Evolutionary conservation across 1,140 invertebrate genomes (phyloP).

Genomic region (Contarinia nasturtii): DNA sequence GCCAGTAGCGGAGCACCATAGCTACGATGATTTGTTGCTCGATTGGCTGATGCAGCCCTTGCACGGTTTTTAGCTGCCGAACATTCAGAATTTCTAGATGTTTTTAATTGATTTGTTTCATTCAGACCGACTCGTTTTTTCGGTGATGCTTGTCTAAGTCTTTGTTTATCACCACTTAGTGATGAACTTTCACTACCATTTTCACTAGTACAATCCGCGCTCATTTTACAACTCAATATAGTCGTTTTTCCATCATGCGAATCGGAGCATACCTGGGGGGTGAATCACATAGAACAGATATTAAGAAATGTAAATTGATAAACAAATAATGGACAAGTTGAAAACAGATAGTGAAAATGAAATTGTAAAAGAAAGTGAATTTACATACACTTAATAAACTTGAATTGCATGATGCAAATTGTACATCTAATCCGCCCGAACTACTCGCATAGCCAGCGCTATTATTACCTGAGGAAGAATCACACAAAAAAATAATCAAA

Average conservation of each 20-base stretch:
- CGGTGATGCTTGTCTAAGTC: slow-evolving; percentile 8
- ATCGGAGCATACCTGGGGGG: too few relatives aligned
- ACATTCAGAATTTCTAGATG: slow-evolving; percentile 9
- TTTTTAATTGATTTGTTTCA: slow-evolving; percentile 9
- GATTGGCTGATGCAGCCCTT: slow-evolving; percentile 19
- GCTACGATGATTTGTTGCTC: slow-evolving; percentile 19
- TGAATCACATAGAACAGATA: too few relatives aligned
- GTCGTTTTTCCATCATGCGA: slow-evolving; percentile 28
- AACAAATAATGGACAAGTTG: too few relatives aligned
- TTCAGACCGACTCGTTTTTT: slow-evolving; percentile 22
- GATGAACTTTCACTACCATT: slow-evolving; percentile 58
- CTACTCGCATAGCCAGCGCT: slow-evolving; percentile 42
- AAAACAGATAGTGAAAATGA: too few relatives aligned
- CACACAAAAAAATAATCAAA: too few relatives aligned
- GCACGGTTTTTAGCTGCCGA: slow-evolving; percentile 17
- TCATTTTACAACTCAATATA: slow-evolving; percentile 16
- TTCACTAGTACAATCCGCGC: slow-evolving; percentile 38
- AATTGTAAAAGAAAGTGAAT: too few relatives aligned
- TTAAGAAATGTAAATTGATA: too few relatives aligned
- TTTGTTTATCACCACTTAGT: slow-evolving; percentile 27
- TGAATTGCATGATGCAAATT: slow-evolving; percentile 44
- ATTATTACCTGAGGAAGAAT: too few relatives aligned
- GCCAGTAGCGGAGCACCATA: slow-evolving; percentile 15
- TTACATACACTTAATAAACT: slow-evolving; percentile 54
- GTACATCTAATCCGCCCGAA: slow-evolving; percentile 30